Evolutionary conservation across 64 coral and sea anemone genomes (phyloP).

Genomic region (Montipora capricornis): DNA sequence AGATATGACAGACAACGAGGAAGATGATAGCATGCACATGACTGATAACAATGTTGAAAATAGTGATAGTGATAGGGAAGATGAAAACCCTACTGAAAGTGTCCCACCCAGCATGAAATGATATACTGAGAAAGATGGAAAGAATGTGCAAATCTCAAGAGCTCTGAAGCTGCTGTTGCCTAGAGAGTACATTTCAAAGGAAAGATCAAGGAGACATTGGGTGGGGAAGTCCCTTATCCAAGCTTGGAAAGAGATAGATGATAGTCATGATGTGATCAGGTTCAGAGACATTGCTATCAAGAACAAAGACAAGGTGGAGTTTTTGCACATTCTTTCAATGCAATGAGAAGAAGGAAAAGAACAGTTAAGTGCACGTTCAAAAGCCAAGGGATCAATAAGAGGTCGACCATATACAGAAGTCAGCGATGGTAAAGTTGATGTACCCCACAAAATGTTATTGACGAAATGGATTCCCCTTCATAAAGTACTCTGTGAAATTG

Average conservation of each 20-base stretch:
- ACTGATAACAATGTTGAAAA: background rate
- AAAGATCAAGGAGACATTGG: background rate
- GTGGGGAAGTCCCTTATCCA: background rate
- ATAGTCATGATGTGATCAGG: background rate
- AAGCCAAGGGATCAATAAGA: background rate
- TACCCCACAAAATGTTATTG: background rate
- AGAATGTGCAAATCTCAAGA: background rate
- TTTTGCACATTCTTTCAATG: background rate
- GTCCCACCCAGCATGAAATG: background rate
- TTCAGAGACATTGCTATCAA: background rate
- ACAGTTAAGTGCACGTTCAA: background rate
- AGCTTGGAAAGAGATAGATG: slow-evolving; percentile 1
- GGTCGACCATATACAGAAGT: background rate
- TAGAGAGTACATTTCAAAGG: background rate
- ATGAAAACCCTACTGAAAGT: background rate
- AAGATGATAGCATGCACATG: background rate
- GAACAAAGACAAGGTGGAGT: background rate
- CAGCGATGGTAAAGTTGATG: background rate
- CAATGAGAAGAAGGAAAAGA: background rate
- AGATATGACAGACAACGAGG: background rate
- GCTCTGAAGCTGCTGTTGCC: background rate
- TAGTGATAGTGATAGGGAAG: background rate
- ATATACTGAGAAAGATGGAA: background rate
- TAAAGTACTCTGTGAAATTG: background rate
- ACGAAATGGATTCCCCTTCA: background rate